Evolutionary conservation across 2,888 invertebrate species (phyloP).

Genomic region (Drosophila anomelani): DNA sequence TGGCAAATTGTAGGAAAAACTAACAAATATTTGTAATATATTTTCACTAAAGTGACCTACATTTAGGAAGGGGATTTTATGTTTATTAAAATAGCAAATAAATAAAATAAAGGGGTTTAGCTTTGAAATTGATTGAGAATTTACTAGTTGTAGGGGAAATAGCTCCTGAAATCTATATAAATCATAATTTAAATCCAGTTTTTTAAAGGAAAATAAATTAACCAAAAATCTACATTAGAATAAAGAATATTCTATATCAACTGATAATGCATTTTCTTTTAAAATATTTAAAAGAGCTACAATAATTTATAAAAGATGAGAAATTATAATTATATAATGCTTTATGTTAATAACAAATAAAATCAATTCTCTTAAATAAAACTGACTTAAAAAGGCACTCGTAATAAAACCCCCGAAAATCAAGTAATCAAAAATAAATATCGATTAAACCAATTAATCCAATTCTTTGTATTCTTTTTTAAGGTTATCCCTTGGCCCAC

Average conservation of each 20-base stretch:
- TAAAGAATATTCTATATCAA: not conserved
- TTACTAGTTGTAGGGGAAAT: not conserved
- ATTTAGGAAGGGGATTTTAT: not conserved
- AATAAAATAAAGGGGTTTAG: no score
- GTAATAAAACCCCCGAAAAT: no score
- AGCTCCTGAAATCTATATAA: not conserved
- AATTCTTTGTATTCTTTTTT: slow-evolving; percentile 1
- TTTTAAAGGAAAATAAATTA: not conserved
- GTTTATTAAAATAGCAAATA: not conserved
- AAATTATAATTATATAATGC: no score
- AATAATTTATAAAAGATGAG: not conserved
- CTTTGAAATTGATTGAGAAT: not conserved
- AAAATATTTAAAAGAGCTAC: not conserved
- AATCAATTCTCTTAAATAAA: not conserved
- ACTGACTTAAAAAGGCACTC: no score
- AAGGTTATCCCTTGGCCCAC: slow-evolving; percentile 1
- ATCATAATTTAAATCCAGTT: not conserved
- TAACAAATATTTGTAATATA: not conserved
- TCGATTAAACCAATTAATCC: slow-evolving; percentile 1
- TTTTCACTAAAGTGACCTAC: slow-evolving; percentile 9
- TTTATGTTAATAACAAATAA: not conserved
- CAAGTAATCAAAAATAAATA: not conserved
- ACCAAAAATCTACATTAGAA: not conserved
- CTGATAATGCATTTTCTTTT: not conserved
- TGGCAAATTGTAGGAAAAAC: not conserved